Evolutionary conservation across 2,888 invertebrate genomes (phyloP).

Genomic region (Alviniconcha strummeri): DNA sequence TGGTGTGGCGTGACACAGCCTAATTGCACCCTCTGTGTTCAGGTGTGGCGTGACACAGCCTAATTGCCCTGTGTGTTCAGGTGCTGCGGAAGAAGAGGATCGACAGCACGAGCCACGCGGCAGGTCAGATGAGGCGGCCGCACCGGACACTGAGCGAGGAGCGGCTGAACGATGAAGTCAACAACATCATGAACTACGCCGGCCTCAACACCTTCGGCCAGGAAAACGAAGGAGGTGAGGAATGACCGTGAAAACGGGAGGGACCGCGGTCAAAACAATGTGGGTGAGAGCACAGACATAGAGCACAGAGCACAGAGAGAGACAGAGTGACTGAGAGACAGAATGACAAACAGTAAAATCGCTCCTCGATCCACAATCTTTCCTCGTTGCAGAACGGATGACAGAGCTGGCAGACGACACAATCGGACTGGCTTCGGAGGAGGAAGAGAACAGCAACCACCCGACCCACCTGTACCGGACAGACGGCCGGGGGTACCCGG

Average conservation of each 20-base stretch:
- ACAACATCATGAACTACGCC: slow-evolving; percentile 31
- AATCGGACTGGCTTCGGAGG: background rate
- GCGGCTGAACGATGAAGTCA: slow-evolving; percentile 25
- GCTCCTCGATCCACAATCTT: too few species aligned
- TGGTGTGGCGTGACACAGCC: too few species aligned
- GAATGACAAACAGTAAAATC: too few species aligned
- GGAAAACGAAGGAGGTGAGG: background rate
- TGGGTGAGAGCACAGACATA: too few species aligned
- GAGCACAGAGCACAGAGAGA: too few species aligned
- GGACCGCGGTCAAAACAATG: too few species aligned
- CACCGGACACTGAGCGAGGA: slow-evolving; percentile 26
- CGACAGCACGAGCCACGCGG: slow-evolving; percentile 6
- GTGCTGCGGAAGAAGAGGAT: slow-evolving; percentile 32
- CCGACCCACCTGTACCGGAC: background rate
- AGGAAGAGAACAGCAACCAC: slow-evolving; percentile 31
- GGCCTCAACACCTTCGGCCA: slow-evolving; percentile 25
- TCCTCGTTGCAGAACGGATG: background rate
- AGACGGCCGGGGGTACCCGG: background rate
- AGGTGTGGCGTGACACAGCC: too few species aligned
- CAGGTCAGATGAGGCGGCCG: background rate
- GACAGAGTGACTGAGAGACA: too few species aligned
- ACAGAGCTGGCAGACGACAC: slow-evolving; percentile 31
- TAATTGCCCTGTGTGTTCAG: background rate
- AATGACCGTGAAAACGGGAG: too few species aligned
- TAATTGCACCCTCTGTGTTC: too few species aligned